phyloP scores from a whole-genome alignment of 1,140 invertebrate genomes.

The Euwallacea fornicatus region DNA sequence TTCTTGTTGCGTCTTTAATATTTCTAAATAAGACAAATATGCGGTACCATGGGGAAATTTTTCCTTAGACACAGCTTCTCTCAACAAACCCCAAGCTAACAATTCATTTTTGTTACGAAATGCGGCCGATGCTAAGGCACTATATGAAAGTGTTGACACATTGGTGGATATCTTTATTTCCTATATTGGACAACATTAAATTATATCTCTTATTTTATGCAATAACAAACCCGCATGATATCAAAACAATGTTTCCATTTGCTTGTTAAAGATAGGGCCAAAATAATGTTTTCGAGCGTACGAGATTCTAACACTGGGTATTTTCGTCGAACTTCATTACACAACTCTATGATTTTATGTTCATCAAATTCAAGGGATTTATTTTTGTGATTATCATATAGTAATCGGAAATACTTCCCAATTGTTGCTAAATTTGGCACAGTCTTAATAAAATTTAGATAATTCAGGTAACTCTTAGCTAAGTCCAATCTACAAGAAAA shows the following conservation, averaged over 20 bases:
- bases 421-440: slow-evolving; percentile 59
- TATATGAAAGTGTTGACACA: slow-evolving; percentile 53
- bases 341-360: slow-evolving; percentile 39
- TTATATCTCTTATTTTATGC: not conserved
- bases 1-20: slow-evolving; percentile 24
- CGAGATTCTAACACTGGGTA: slow-evolving; percentile 61
- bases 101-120: slow-evolving; percentile 60
- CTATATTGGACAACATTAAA: slow-evolving; percentile 52
- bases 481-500: slow-evolving; percentile 55
- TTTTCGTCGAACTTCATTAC: slow-evolving; percentile 56
- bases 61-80: slow-evolving; percentile 50
- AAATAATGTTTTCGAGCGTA: slow-evolving; percentile 61
- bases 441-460: slow-evolving; percentile 55
- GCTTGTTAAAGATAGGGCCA: slow-evolving; percentile 62
- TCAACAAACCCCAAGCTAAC: slow-evolving; percentile 59
- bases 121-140: slow-evolving; percentile 56
- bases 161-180: slow-evolving; percentile 56
- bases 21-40: slow-evolving; percentile 40
- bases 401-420: slow-evolving; percentile 59
- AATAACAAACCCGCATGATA: slow-evolving; percentile 46
- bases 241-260: slow-evolving; percentile 63
- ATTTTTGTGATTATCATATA: slow-evolving; percentile 52
- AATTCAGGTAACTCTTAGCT: slow-evolving; percentile 61
- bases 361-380: slow-evolving; percentile 28
- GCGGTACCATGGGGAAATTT: slow-evolving; percentile 24